These are phyloP conservation scores for Callocephalon fimbriatum DNA, from an alignment of 2,113 vertebrate species.

Conservation along the genomic window DNA sequence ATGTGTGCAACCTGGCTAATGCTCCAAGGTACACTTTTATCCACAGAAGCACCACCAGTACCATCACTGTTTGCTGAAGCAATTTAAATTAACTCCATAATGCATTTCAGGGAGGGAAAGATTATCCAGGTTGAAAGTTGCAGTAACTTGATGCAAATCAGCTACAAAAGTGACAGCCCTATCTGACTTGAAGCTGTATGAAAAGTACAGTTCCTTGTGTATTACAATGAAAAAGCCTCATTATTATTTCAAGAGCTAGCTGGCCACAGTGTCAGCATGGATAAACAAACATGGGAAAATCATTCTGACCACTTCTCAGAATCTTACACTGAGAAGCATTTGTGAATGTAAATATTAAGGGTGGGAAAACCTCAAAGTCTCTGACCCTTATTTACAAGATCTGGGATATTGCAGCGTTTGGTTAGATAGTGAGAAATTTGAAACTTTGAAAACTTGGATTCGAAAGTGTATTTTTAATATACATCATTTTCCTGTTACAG, in stretches of 20 bases:
- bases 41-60: background rate
- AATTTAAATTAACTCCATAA: conserved; percentile 2
- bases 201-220: background rate
- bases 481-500: background rate
- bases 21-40: background rate
- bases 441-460: conserved; percentile 32
- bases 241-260: conserved; percentile 15
- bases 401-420: background rate
- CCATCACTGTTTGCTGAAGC: background rate
- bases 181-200: background rate
- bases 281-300: conserved; percentile 57
- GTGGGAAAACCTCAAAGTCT: conserved; percentile 56
- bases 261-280: background rate
- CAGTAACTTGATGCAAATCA: background rate
- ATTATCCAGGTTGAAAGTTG: background rate
- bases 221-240: background rate
- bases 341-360: conserved; percentile 48
- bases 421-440: background rate
- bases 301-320: background rate
- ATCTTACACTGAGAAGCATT: background rate
- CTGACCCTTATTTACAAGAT: conserved; percentile 51
- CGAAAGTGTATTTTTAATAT: background rate
- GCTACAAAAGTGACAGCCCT: background rate
- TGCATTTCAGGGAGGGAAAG: background rate
- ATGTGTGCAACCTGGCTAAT: background rate